Conservation (phyloP, 1,140 invertebrate genomes). For the Ditylenchus dipsaci region DNA sequence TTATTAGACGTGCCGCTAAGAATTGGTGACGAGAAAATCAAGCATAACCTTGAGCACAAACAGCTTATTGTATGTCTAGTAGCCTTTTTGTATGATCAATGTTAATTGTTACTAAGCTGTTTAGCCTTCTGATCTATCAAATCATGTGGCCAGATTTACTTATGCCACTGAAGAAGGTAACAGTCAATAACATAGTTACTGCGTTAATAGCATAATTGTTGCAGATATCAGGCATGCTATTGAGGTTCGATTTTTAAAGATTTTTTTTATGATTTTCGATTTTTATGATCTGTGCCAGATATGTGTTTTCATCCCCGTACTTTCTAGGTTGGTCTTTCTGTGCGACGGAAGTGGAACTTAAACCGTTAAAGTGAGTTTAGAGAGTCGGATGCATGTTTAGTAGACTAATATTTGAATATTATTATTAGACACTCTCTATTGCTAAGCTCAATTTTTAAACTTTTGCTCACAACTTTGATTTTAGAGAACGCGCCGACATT, state of each 20-base stretch:
- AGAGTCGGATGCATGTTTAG: no score
- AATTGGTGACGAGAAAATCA: constrained; percentile 52
- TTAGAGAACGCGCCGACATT: constrained; percentile 65
- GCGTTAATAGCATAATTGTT: no score
- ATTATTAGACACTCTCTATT: no score
- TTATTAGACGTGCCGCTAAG: constrained; percentile 52
- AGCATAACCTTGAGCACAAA: constrained; percentile 38
- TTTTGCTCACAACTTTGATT: background rate
- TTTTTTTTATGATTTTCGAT: no score
- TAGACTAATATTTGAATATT: no score
- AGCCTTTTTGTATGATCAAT: background rate
- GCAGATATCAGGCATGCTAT: constrained; percentile 41
- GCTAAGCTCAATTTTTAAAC: no score
- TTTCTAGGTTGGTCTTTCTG: constrained; percentile 20
- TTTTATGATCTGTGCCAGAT: no score
- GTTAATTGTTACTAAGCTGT: constrained; percentile 11
- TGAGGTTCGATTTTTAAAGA: constrained; percentile 26
- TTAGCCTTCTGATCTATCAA: constrained; percentile 54
- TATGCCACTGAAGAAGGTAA: constrained; percentile 45
- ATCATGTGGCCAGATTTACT: constrained; percentile 46
- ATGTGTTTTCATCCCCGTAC: no score
- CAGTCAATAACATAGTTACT: constrained; percentile 14
- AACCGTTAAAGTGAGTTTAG: constrained; percentile 45
- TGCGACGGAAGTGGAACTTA: constrained; percentile 43
- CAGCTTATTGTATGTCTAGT: constrained; percentile 52